Conservation (phyloP, 2,797 vertebrate species). For the Pelodytes ibericus region DNA sequence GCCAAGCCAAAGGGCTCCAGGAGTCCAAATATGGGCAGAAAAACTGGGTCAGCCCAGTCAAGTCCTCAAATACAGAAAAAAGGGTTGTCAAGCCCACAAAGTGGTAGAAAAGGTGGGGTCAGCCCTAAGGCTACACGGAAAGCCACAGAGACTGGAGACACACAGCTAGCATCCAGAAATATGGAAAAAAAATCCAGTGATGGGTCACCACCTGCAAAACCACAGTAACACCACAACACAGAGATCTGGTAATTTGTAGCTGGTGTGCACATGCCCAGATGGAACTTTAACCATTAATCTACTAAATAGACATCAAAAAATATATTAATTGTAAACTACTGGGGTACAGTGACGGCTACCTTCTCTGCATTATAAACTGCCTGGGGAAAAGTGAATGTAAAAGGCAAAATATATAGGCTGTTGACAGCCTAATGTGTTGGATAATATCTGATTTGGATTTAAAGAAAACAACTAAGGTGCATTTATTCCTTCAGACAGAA, state of each 20-base stretch:
- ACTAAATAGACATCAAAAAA: background rate
- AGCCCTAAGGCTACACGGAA: conserved; percentile 81
- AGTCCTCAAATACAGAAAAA: conserved; percentile 91
- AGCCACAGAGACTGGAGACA: conserved; percentile 70
- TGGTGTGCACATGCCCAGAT: background rate
- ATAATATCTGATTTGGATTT: background rate
- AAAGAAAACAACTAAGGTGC: conserved; percentile 18
- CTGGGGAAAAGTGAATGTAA: background rate
- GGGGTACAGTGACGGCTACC: background rate
- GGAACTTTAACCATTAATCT: background rate
- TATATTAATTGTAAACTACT: background rate
- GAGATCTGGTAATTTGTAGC: background rate
- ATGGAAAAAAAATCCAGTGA: conserved; percentile 59
- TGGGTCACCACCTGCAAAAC: conserved; percentile 19
- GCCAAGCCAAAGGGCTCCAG: conserved; percentile 85
- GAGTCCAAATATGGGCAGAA: conserved; percentile 86
- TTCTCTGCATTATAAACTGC: conserved; percentile 8
- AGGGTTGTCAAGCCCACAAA: conserved; percentile 81
- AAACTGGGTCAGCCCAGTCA: conserved; percentile 73
- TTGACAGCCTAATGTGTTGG: conserved; percentile 21
- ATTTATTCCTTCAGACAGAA: conserved; percentile 17
- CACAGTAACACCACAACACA: conserved; percentile 23
- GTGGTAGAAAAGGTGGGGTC: conserved; percentile 71
- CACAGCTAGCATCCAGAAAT: conserved; percentile 63
- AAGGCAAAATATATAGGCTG: conserved; percentile 22